Evolutionary conservation across 1,140 invertebrate genomes (phyloP).

Genomic region (Hesperophylax magnus): DNA sequence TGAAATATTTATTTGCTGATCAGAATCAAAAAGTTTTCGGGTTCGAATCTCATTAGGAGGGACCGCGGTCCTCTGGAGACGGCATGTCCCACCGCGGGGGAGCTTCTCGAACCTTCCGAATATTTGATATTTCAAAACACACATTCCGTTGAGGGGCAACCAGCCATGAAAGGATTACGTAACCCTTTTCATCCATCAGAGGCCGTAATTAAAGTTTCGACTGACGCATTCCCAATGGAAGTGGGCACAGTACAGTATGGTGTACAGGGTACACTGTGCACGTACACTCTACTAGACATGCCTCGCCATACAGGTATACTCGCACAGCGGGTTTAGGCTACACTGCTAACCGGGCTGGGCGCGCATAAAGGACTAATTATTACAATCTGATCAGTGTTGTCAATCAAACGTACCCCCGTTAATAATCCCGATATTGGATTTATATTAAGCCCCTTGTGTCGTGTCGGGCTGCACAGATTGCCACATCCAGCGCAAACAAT

Average conservation of each 20-base stretch:
- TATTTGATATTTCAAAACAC: conserved; percentile 58
- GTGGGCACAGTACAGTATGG: not conserved
- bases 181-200: conserved; percentile 56
- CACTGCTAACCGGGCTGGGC: not conserved
- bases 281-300: no score
- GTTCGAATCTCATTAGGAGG: conserved; percentile 53
- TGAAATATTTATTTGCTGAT: conserved; percentile 41
- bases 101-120: conserved; percentile 44
- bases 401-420: conserved; percentile 49
- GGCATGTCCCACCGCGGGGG: conserved; percentile 8
- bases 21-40: conserved; percentile 55
- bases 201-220: conserved; percentile 56
- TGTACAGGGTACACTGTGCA: no score
- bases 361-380: conserved; percentile 53
- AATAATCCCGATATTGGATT: conserved; percentile 53
- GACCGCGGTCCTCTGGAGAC: conserved; percentile 18
- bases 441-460: conserved; percentile 31
- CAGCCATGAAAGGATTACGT: conserved; percentile 54
- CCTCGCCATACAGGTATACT: no score
- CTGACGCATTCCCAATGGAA: conserved; percentile 48
- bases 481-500: not conserved
- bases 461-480: conserved; percentile 22
- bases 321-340: no score
- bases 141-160: conserved; percentile 50
- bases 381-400: conserved; percentile 55